phyloP scores from a whole-genome alignment of 2,113 vertebrate genomes.

The Gymnocephalus cernua region DNA sequence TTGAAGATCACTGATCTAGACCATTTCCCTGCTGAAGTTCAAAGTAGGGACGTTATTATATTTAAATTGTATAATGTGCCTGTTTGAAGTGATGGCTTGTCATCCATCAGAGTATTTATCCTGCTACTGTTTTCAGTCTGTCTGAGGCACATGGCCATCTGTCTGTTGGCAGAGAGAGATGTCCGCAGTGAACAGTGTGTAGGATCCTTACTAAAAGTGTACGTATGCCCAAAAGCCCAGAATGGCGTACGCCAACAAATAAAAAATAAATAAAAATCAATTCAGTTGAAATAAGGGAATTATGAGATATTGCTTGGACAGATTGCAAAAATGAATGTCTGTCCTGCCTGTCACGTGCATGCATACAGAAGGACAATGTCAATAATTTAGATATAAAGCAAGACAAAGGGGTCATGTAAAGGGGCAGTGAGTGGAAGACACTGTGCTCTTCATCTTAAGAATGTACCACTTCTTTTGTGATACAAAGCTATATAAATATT shows the following conservation, averaged over 20 bases:
- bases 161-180: conserved; percentile 36
- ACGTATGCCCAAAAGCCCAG: too few relatives aligned
- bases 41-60: not conserved
- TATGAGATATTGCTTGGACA: not conserved
- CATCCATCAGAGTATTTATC: conserved; percentile 10
- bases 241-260: too few relatives aligned
- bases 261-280: too few relatives aligned
- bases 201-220: too few relatives aligned
- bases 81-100: not conserved
- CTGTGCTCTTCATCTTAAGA: conserved; percentile 8
- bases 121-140: conserved; percentile 24
- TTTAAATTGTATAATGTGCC: not conserved
- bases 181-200: too few relatives aligned
- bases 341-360: not conserved
- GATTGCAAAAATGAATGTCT: not conserved
- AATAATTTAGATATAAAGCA: conserved; percentile 65
- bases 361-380: conserved; percentile 31
- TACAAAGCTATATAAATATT: not conserved
- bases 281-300: not conserved
- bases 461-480: not conserved
- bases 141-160: conserved; percentile 18
- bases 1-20: too few relatives aligned
- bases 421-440: conserved; percentile 6
- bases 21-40: not conserved
- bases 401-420: conserved; percentile 26